Base-by-base conservation (phyloP, 1,140 invertebrate genomes). In the Drosophila neocordata region DNA sequence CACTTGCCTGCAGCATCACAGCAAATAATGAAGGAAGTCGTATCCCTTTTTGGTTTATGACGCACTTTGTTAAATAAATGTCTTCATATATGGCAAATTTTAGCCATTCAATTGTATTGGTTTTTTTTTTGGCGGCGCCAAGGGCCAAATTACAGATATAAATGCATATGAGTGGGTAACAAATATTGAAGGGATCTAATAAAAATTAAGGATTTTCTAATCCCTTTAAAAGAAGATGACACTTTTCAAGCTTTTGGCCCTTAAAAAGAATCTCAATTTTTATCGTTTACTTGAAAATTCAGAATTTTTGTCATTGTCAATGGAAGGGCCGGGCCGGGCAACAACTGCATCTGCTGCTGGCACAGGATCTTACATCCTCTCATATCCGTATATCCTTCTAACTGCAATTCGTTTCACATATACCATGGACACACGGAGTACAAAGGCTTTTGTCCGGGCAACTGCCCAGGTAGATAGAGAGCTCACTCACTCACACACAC, bases 371-470 rank as follows among this genome's bases (percentile, higher is more conserved):
- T 31, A 55, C 52, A 55, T 55, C 76, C 82, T 74, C 51, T 34
- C 15, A 56, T 34, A 56, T 56, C 77, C 82, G 70, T 44, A 73
- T 64, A 81, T 87, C 73, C 82, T 48, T 48, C 41, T 77, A 69
- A 24, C 61, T 57, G 18, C 57, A 66, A 84, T 85, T 76, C 73
- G 73, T 48, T 66, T 60, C 64, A 71, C 55, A 69, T 69, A 65
- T 53, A 73, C 73, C 81, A 80, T 73, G 69, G 41, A 48, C 35
- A 61, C 27, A 34, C 8, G 31, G 62, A 65, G 65, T 59, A 75
- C 64, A 75, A 69, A 70, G 82, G 51, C 81, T 74, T 48, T 87
- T 84, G 81, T 84, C 60, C 64, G 52, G 15, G 37, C 18, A 35
- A 24, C 13, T 20, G 48, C 34, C 80, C 81, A 84, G 81, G 82